A percentile compares a stretch with the other conserved stretches of the same genome.
phyloP scores from a whole-genome alignment of 2,888 invertebrate genomes.

The Polylopha cassiicola region DNA sequence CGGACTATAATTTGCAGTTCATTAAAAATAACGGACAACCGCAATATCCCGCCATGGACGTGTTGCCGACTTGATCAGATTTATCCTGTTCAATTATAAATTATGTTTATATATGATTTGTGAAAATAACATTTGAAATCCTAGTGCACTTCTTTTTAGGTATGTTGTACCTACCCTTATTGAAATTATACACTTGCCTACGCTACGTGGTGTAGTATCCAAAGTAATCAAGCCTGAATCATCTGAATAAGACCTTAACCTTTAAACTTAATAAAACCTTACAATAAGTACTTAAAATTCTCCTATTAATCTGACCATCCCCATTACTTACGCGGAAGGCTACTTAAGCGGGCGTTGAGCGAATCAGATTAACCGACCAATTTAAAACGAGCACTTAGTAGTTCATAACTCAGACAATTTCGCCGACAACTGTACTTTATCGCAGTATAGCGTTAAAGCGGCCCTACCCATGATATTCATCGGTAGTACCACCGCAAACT shows the following conservation, averaged over 20 bases:
- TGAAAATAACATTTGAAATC: no score
- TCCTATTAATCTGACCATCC: constrained; percentile 12
- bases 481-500: constrained; percentile 5
- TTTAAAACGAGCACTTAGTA: constrained; percentile 54
- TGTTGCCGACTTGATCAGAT: constrained; percentile 2
- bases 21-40: constrained; percentile 53
- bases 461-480: constrained; percentile 22
- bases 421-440: constrained; percentile 43
- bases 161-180: no score
- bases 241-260: constrained; percentile 9
- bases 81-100: constrained; percentile 6
- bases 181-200: no score
- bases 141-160: no score
- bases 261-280: constrained; percentile 14
- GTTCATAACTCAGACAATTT: constrained; percentile 56
- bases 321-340: constrained; percentile 3
- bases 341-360: constrained; percentile 24
- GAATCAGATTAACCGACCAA: constrained; percentile 46
- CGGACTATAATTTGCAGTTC: constrained; percentile 67
- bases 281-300: constrained; percentile 12
- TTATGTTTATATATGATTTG: constrained; percentile 1
- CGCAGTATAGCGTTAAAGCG: constrained; percentile 36
- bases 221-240: constrained; percentile 5
- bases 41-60: constrained; percentile 18
- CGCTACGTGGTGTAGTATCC: no score